Evolutionary conservation across 2,113 vertebrate genomes (phyloP).

Genomic region (Ctenomys sociabilis): DNA sequence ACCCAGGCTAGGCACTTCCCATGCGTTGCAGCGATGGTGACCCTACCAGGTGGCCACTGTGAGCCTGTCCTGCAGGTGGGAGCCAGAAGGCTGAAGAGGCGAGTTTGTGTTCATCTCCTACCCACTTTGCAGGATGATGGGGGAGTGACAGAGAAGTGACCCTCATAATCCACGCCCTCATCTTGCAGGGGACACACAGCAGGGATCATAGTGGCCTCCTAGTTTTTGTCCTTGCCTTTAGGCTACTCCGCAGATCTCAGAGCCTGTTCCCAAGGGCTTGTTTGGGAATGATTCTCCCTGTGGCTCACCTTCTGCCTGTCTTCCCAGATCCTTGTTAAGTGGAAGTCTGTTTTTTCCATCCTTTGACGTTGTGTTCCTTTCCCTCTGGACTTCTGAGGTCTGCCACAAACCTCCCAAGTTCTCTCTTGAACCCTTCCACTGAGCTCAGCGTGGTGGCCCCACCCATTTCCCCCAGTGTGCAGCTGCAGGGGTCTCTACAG

Average conservation of each 20-base stretch:
- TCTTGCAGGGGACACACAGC: background rate
- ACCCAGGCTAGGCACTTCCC: background rate
- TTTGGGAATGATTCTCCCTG: background rate
- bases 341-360: background rate
- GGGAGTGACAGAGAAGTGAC: background rate
- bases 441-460: fast-evolving
- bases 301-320: background rate
- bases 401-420: background rate
- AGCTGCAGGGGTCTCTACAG: background rate
- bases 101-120: background rate
- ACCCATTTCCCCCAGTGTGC: background rate
- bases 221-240: background rate
- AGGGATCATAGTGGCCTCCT: background rate
- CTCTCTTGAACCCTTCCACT: background rate
- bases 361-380: background rate
- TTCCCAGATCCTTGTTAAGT: background rate
- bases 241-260: fast-evolving
- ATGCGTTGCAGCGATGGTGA: fast-evolving
- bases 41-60: too few species aligned
- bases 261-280: background rate
- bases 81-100: background rate
- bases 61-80: fast-evolving
- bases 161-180: background rate
- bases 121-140: background rate
- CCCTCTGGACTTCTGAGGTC: fast-evolving